Evolutionary conservation across 1,140 invertebrate genomes (phyloP).

Genomic region (Atopsyche davidsoni): DNA sequence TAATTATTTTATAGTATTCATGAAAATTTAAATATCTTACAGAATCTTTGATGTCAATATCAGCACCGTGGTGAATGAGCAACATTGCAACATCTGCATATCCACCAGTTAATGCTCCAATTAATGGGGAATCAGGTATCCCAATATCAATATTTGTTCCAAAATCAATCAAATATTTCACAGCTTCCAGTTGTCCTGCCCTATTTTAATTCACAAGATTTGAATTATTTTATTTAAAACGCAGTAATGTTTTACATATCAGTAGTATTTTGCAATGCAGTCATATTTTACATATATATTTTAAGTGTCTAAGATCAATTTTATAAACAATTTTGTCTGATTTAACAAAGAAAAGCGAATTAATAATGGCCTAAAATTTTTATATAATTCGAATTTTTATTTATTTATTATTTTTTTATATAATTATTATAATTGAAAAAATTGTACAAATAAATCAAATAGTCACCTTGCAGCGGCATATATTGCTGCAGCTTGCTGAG

Average conservation of each 20-base stretch:
- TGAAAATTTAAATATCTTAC: constrained; percentile 37
- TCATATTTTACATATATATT: no score
- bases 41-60: constrained; percentile 62
- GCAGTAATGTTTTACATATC: no score
- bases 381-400: no score
- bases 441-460: no score
- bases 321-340: no score
- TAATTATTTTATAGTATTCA: constrained; percentile 2
- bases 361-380: no score
- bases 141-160: constrained; percentile 54
- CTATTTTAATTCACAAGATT: no score
- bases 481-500: constrained; percentile 24
- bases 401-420: not conserved
- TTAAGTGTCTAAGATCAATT: no score
- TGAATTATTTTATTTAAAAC: no score
- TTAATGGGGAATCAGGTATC: constrained; percentile 52
- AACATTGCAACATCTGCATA: constrained; percentile 55
- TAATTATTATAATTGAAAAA: not conserved
- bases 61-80: constrained; percentile 63
- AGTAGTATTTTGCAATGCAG: no score
- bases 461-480: constrained; percentile 25
- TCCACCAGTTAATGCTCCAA: constrained; percentile 55
- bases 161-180: constrained; percentile 50
- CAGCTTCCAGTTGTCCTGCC: constrained; percentile 26
- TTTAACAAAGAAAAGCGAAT: no score